A percentile compares a stretch with the other conserved stretches of the same genome.
Conservation (phyloP, 2,797 vertebrate genomes). For the Sphenodon punctatus region DNA sequence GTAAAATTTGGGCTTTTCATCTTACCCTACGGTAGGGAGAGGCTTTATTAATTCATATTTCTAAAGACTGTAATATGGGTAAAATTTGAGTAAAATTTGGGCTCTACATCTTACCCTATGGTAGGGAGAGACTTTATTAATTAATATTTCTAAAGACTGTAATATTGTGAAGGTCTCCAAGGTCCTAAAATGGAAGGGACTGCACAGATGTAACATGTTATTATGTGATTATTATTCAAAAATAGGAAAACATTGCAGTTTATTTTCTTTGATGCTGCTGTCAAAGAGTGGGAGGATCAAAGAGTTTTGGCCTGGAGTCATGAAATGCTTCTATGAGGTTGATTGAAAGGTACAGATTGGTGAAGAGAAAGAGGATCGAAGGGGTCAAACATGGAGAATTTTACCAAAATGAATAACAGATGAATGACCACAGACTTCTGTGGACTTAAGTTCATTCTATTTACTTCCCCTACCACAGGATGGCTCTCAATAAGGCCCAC, state of each 20-base stretch:
- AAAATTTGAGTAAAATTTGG: too few species aligned
- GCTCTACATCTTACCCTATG: too few species aligned
- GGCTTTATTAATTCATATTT: too few species aligned
- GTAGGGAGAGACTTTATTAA: constrained; percentile 16
- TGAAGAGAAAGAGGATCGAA: too few species aligned
- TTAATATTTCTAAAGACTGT: constrained; percentile 6
- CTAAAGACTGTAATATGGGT: too few species aligned
- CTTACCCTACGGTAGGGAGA: rapidly evolving
- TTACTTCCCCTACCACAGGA: too few species aligned
- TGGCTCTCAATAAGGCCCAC: too few species aligned
- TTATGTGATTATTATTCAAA: constrained; percentile 7
- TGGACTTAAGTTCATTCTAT: not conserved
- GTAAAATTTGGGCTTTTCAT: not conserved
- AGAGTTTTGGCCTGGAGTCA: constrained; percentile 1
- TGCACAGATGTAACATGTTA: not conserved
- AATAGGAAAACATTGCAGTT: constrained; percentile 15
- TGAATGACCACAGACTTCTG: not conserved
- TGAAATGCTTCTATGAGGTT: constrained; percentile 24
- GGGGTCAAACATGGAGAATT: not conserved
- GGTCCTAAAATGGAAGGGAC: not conserved
- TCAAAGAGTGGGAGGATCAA: not conserved
- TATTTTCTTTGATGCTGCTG: not conserved
- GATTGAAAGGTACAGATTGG: not conserved
- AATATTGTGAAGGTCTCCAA: too few species aligned
- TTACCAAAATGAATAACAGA: not conserved